These are phyloP conservation scores for Tupaia chinensis DNA, from an alignment of 2,113 vertebrate species.

Conservation along the genomic window DNA sequence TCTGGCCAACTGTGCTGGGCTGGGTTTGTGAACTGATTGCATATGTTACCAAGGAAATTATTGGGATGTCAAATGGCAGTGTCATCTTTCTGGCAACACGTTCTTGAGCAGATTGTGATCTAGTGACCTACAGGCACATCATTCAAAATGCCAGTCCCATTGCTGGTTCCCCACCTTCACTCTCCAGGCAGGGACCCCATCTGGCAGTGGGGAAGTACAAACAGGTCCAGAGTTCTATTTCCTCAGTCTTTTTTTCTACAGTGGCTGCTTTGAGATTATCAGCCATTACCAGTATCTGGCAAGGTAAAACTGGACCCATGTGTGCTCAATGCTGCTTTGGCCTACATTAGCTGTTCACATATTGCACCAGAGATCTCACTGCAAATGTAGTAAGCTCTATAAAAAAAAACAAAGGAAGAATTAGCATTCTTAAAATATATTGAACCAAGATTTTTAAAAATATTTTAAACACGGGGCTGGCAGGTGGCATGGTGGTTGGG, in stretches of 20 bases:
- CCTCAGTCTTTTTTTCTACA: not conserved
- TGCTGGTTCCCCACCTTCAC: conserved; percentile 40
- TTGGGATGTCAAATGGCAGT: conserved; percentile 80
- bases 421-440: not conserved
- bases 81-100: conserved; percentile 80
- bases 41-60: conserved; percentile 80
- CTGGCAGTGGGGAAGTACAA: conserved; percentile 14
- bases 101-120: conserved; percentile 74
- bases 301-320: not conserved
- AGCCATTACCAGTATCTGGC: not conserved
- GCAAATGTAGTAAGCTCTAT: not conserved
- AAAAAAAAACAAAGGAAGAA: not conserved
- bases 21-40: conserved; percentile 74
- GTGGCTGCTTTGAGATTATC: not conserved
- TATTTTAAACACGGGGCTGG: not conserved
- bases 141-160: conserved; percentile 45
- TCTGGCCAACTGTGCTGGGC: conserved; percentile 71
- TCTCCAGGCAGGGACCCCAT: conserved; percentile 60
- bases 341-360: not conserved
- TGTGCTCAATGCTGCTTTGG: not conserved
- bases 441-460: not conserved
- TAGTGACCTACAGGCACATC: conserved; percentile 36
- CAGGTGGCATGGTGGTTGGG: no score
- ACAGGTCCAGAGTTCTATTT: not conserved
- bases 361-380: not conserved